Conservation (phyloP, 2,797 vertebrate genomes). For the Alauda arvensis region DNA sequence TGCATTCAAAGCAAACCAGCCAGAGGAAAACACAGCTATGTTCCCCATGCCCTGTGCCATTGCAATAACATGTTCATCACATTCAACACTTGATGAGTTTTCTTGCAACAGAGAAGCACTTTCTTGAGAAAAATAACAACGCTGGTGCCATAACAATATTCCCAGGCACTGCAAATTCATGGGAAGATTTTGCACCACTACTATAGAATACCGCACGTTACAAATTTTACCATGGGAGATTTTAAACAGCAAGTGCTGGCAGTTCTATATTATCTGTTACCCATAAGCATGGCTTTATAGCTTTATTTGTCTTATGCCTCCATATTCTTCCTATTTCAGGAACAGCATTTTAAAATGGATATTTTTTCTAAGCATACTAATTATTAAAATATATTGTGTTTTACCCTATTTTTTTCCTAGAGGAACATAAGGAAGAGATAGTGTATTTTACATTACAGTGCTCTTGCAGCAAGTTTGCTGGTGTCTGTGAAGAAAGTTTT, state of each 20-base stretch:
- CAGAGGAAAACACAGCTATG: neutral
- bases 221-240: neutral
- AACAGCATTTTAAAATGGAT: constrained; percentile 3
- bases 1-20: rapidly evolving
- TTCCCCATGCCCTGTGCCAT: neutral
- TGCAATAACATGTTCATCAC: neutral
- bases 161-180: neutral
- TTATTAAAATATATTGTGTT: neutral
- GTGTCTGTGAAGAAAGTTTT: constrained; percentile 20
- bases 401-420: neutral
- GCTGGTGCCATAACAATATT: neutral
- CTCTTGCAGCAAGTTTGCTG: constrained; percentile 4
- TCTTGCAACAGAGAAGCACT: neutral
- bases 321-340: constrained; percentile 2
- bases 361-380: neutral
- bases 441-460: neutral
- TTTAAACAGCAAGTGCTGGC: constrained; percentile 19
- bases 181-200: neutral
- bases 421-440: neutral
- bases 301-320: constrained; percentile 5
- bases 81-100: neutral
- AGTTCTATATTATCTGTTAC: constrained; percentile 13
- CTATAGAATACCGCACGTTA: neutral
- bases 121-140: constrained; percentile 2
- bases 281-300: neutral